These are phyloP conservation scores for Hippoglossus hippoglossus DNA, from an alignment of 2,797 vertebrate genomes.

Conservation along the genomic window DNA sequence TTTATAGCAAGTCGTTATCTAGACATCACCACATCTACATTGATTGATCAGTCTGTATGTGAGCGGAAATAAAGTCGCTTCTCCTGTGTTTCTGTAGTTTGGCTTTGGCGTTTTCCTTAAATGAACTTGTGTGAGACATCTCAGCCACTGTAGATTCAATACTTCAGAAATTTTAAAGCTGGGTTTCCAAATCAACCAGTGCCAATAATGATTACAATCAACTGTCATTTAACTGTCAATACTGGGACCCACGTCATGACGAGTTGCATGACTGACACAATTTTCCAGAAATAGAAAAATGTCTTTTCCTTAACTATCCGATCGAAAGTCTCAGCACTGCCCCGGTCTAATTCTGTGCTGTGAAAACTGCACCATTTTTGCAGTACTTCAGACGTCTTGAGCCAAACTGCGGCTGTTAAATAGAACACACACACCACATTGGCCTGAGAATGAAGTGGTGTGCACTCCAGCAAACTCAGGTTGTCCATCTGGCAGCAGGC, in stretches of 20 bases:
- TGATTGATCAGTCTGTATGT: too few species aligned
- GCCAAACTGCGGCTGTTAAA: constrained; percentile 38
- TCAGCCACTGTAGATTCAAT: neutral
- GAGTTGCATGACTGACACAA: neutral
- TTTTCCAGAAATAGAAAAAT: constrained; percentile 16
- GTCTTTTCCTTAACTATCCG: neutral
- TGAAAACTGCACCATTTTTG: constrained; percentile 43
- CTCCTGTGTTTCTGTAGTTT: too few species aligned
- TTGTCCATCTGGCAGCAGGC: constrained; percentile 81
- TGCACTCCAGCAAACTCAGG: constrained; percentile 66
- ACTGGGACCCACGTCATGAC: neutral
- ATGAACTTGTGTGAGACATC: too few species aligned
- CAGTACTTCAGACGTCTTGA: constrained; percentile 24
- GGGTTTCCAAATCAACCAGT: too few species aligned
- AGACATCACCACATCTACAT: too few species aligned
- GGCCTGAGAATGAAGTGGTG: constrained; percentile 56
- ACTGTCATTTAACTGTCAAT: neutral
- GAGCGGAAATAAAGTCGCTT: too few species aligned
- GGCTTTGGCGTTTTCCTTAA: too few species aligned
- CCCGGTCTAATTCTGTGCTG: constrained; percentile 1
- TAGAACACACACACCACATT: constrained; percentile 31
- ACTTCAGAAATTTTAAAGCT: neutral
- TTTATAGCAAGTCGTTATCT: too few species aligned
- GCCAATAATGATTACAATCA: neutral
- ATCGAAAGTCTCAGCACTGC: constrained; percentile 2